A percentile compares a stretch with the other conserved stretches of the same genome.
Evolutionary conservation across 2,797 vertebrate genomes (phyloP).

Genomic region (Rhinichthys osculus): DNA sequence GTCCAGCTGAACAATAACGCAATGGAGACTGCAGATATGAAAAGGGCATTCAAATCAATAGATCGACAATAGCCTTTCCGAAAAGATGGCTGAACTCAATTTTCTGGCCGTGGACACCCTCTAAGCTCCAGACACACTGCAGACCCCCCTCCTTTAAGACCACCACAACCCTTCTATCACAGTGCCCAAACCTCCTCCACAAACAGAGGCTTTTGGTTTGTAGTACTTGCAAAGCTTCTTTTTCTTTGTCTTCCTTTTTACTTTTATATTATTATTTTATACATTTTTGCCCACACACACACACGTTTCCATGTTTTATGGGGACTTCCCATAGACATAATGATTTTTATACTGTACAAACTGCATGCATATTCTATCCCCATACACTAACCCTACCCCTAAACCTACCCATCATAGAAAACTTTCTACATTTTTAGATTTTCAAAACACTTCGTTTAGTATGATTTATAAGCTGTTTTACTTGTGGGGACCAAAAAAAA

Average conservation of each 20-base stretch:
- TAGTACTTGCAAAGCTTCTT: background rate
- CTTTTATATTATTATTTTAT: background rate
- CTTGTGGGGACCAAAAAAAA: too few species aligned
- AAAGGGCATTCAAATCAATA: conserved; percentile 98
- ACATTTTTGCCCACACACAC: too few species aligned
- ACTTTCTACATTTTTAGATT: too few species aligned
- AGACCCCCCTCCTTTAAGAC: conserved; percentile 3
- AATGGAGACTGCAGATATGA: conserved; percentile 89
- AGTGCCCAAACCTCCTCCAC: background rate
- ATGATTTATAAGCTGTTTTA: too few species aligned
- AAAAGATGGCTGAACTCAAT: conserved; percentile 93
- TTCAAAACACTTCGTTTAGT: too few species aligned
- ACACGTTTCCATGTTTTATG: too few species aligned
- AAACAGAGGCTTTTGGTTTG: conserved; percentile 25
- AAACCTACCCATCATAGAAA: too few species aligned
- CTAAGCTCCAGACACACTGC: conserved; percentile 42
- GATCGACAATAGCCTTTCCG: conserved; percentile 87
- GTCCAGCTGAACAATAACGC: conserved; percentile 89
- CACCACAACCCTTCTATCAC: background rate
- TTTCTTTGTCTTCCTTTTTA: background rate
- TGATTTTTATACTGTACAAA: too few species aligned
- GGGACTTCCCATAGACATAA: too few species aligned
- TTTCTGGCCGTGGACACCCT: conserved; percentile 82
- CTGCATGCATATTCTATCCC: too few species aligned
- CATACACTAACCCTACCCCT: too few species aligned